Conservation (phyloP, 2,888 invertebrate genomes). For the Tryphoninae sp. region DNA sequence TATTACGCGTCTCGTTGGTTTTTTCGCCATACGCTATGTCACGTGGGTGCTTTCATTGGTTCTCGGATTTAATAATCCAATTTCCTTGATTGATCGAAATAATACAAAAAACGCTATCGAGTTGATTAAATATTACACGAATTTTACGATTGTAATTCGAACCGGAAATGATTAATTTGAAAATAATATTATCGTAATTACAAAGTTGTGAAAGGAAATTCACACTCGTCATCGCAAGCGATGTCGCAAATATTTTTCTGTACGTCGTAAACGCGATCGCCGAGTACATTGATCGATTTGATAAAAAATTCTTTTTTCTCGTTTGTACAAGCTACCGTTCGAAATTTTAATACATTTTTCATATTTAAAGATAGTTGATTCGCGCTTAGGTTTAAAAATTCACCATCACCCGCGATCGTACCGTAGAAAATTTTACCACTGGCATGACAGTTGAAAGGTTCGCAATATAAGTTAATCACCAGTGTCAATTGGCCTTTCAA, state of each 20-base stretch:
- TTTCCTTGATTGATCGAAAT: no score
- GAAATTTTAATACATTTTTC: conserved; percentile 47
- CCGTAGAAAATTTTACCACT: conserved; percentile 68
- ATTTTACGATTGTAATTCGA: no score
- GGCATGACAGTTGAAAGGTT: conserved; percentile 56
- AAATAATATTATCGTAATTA: no score
- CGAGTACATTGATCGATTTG: conserved; percentile 28
- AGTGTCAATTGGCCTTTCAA: conserved; percentile 62
- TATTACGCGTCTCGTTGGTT: no score
- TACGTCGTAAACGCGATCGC: conserved; percentile 29
- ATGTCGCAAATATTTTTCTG: conserved; percentile 52
- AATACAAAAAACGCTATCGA: no score
- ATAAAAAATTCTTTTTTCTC: not conserved
- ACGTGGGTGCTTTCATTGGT: no score
- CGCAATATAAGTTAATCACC: conserved; percentile 62
- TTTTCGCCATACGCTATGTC: no score
- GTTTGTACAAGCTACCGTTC: conserved; percentile 45
- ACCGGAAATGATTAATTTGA: no score
- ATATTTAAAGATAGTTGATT: conserved; percentile 48
- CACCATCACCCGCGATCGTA: conserved; percentile 19
- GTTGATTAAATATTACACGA: no score
- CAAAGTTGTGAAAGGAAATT: no score
- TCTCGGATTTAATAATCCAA: no score
- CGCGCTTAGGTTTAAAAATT: conserved; percentile 52
- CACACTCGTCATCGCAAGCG: not conserved